Evolutionary conservation across 2,113 vertebrate genomes (phyloP).

Genomic region (Parus major): DNA sequence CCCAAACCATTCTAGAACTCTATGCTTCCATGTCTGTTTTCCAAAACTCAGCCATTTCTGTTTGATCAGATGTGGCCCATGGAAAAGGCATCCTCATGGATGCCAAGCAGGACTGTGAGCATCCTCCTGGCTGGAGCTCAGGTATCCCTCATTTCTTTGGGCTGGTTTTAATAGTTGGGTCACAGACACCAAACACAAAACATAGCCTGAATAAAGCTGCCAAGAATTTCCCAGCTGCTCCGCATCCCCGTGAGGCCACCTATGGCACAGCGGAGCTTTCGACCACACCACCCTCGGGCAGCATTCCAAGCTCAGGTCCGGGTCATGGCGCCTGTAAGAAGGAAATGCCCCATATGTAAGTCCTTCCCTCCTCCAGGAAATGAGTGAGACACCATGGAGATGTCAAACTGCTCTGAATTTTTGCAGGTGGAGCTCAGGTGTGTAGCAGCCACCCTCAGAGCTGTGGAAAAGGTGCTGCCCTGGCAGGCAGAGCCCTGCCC

Average conservation of each 20-base stretch:
- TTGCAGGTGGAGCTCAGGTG: not conserved
- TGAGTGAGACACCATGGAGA: not conserved
- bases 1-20: not conserved
- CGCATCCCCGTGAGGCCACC: accelerated
- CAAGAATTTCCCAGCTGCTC: too few species aligned
- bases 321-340: not conserved
- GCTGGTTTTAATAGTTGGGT: not conserved
- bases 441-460: accelerated
- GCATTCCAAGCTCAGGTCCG: accelerated
- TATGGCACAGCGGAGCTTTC: not conserved
- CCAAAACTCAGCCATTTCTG: not conserved
- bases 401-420: not conserved
- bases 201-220: not conserved
- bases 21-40: not conserved
- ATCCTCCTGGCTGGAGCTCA: not conserved
- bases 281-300: accelerated
- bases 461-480: not conserved
- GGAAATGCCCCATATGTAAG: not conserved
- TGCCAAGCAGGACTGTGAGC: not conserved
- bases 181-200: not conserved
- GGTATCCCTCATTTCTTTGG: accelerated
- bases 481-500: not conserved
- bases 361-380: not conserved
- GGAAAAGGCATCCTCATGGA: not conserved
- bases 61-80: accelerated